Conservation (phyloP, 1,140 invertebrate species). For the Aphelenchoides besseyi region DNA sequence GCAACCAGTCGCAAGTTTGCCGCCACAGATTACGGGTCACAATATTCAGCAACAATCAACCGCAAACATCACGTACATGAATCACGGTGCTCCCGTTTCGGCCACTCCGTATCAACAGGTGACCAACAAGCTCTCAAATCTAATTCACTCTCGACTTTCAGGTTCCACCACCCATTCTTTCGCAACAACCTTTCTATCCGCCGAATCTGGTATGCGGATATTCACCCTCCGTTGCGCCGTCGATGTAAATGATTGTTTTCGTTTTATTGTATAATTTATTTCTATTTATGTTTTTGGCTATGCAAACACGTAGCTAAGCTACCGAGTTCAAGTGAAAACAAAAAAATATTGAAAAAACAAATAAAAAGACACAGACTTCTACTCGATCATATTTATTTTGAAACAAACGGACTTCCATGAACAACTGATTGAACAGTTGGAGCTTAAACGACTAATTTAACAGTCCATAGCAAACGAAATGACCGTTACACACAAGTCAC, state of each 20-base stretch:
- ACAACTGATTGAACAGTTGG: no score
- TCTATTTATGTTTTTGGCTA: no score
- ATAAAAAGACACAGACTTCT: no score
- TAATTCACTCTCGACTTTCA: not conserved
- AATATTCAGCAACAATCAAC: constrained; percentile 6
- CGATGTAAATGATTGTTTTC: not conserved
- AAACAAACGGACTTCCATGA: no score
- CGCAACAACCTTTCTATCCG: constrained; percentile 1
- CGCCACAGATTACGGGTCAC: not conserved
- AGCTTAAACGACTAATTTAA: no score
- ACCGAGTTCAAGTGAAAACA: no score
- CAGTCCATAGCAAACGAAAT: no score
- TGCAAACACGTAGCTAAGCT: no score
- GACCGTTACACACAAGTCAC: no score
- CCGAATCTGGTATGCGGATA: constrained; percentile 6
- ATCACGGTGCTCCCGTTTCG: not conserved
- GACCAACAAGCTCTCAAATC: not conserved
- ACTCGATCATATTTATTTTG: no score
- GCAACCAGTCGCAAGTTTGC: not conserved
- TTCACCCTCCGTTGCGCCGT: not conserved
- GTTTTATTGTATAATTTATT: no score
- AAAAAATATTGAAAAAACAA: no score
- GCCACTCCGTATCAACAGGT: not conserved
- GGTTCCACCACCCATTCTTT: not conserved
- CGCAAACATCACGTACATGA: constrained; percentile 10